Conservation (phyloP, 2,888 invertebrate genomes). For the Nymphalis urticae region DNA sequence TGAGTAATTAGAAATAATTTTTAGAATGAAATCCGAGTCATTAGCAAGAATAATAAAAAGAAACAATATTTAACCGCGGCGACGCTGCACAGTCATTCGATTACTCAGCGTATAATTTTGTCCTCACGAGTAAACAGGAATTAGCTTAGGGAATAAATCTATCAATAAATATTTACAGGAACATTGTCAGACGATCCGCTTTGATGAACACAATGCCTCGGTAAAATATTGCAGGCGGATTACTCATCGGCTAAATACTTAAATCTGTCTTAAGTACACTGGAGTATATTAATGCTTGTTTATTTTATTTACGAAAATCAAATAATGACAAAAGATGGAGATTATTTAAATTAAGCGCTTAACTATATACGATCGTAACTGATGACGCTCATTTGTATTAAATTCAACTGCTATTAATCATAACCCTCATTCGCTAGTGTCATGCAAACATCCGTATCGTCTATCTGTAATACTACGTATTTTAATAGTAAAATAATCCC, state of each 20-base stretch:
- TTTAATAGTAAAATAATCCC: neutral
- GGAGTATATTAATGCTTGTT: neutral
- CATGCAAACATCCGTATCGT: neutral
- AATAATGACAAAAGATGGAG: neutral
- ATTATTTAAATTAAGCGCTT: neutral
- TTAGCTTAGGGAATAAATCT: slow-evolving; percentile 65
- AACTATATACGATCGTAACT: neutral
- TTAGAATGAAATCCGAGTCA: neutral
- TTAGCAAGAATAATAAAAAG: slow-evolving; percentile 38
- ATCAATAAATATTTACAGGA: slow-evolving; percentile 73
- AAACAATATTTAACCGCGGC: slow-evolving; percentile 59
- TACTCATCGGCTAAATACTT: slow-evolving; percentile 51
- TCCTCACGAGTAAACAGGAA: slow-evolving; percentile 54
- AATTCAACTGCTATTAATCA: neutral
- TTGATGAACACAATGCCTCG: slow-evolving; percentile 67
- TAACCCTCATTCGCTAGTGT: neutral
- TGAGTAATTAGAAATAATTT: slow-evolving; percentile 4
- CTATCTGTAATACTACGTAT: too few species aligned
- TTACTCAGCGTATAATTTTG: slow-evolving; percentile 76
- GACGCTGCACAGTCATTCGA: slow-evolving; percentile 64
- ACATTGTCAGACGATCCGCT: slow-evolving; percentile 68
- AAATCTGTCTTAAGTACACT: slow-evolving; percentile 28
- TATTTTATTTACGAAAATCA: neutral
- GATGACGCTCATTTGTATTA: neutral
- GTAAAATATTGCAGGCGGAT: slow-evolving; percentile 64